phyloP scores from a whole-genome alignment of 1,140 invertebrate genomes.

The Bombus terrestris region DNA sequence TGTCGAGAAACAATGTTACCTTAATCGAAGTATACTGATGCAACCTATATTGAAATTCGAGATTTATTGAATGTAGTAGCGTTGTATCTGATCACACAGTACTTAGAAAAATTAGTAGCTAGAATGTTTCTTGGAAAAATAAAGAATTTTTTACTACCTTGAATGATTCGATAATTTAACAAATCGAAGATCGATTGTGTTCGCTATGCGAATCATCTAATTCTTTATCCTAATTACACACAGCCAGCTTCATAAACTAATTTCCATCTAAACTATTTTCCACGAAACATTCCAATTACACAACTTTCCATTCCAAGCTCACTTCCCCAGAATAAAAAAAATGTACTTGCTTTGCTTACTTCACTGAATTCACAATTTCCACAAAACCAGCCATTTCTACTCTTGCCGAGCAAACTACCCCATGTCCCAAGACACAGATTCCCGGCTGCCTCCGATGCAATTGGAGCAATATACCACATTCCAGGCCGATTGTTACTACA shows the following conservation, averaged over 20 bases:
- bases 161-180: not conserved
- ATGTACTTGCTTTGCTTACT: not conserved
- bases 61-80: not conserved
- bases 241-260: not conserved
- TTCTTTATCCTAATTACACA: not conserved
- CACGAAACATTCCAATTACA: not conserved
- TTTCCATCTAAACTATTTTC: not conserved
- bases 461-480: not conserved
- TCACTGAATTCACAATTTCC: not conserved
- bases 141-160: not conserved
- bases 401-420: not conserved
- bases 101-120: not conserved
- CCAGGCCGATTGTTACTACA: not conserved
- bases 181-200: not conserved
- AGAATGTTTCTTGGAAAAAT: too few species aligned
- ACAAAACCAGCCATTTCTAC: not conserved
- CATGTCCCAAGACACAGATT: not conserved
- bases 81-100: not conserved
- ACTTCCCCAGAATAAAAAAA: not conserved
- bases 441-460: not conserved
- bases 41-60: not conserved
- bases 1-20: not conserved
- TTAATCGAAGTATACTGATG: not conserved
- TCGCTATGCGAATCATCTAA: not conserved
- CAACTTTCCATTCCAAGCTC: not conserved